Evolutionary conservation across 64 coral and sea anemone species (phyloP).

Genomic region (Montipora cactus): DNA sequence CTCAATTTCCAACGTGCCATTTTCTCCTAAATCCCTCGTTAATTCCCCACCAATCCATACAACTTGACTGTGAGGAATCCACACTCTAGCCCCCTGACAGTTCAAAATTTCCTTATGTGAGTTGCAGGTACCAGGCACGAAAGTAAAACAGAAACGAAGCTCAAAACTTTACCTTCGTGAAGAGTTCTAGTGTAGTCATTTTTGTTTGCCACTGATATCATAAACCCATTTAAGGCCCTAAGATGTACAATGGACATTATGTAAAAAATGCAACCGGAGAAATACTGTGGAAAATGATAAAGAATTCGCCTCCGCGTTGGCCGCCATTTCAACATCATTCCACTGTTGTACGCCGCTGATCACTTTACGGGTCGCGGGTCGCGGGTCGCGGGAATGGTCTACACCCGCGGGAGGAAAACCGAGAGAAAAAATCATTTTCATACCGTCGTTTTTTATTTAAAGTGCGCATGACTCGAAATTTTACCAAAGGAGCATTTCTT

Average conservation of each 20-base stretch:
- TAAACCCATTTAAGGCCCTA: constrained; percentile 10
- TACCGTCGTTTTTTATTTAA: no score
- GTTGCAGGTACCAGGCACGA: neutral
- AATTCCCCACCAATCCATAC: constrained; percentile 81
- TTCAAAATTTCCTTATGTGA: neutral
- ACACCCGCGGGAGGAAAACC: no score
- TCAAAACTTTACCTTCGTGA: constrained; percentile 49
- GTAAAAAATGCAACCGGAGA: neutral
- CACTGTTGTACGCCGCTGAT: neutral
- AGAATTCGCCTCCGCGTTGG: neutral
- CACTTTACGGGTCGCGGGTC: neutral
- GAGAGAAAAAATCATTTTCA: no score
- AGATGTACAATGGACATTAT: constrained; percentile 37
- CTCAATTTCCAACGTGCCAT: constrained; percentile 64
- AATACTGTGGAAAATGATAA: neutral
- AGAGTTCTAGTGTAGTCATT: constrained; percentile 75
- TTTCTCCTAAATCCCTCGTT: constrained; percentile 59
- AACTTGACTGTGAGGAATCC: constrained; percentile 71
- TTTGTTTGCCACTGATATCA: neutral
- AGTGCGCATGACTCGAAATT: no score
- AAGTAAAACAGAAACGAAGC: neutral
- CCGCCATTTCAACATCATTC: constrained; percentile 3
- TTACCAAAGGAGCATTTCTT: no score
- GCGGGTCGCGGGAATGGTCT: neutral
- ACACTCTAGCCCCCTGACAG: constrained; percentile 69